phyloP scores from a whole-genome alignment of 2,888 invertebrate species.

The Phasia obesa region DNA sequence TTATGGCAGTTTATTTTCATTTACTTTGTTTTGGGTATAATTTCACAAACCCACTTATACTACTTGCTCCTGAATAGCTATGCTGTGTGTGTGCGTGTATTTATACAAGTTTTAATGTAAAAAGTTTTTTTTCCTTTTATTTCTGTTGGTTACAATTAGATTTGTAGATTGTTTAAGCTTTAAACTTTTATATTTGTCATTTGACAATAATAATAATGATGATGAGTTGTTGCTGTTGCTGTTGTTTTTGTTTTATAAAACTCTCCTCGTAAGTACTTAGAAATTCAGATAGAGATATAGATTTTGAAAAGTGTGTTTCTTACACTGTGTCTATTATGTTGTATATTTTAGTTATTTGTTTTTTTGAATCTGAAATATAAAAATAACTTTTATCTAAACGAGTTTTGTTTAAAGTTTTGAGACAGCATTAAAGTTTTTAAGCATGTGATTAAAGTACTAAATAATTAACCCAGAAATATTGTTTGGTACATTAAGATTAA shows the following conservation, averaged over 20 bases:
- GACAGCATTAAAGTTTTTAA: conserved; percentile 60
- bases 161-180: conserved; percentile 70
- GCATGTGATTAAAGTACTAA: conserved; percentile 44
- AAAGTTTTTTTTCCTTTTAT: conserved; percentile 39
- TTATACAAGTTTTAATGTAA: not conserved
- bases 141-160: conserved; percentile 67
- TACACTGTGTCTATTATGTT: conserved; percentile 53
- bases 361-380: conserved; percentile 16
- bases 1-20: conserved; percentile 45
- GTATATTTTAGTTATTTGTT: not conserved
- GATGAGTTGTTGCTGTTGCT: conserved; percentile 43
- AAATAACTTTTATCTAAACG: conserved; percentile 63
- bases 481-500: conserved; percentile 21
- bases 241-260: conserved; percentile 24
- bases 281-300: conserved; percentile 29
- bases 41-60: conserved; percentile 16
- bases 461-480: conserved; percentile 66
- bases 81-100: not conserved
- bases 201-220: conserved; percentile 69
- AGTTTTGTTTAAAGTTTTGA: conserved; percentile 68
- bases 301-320: conserved; percentile 52
- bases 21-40: conserved; percentile 51
- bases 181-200: conserved; percentile 69
- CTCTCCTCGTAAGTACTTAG: conserved; percentile 51
- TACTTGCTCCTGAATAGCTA: not conserved